A percentile compares a stretch with the other conserved stretches of the same genome.
phyloP scores from a whole-genome alignment of 2,797 vertebrate genomes.

The Tauraco hartlaubi region DNA sequence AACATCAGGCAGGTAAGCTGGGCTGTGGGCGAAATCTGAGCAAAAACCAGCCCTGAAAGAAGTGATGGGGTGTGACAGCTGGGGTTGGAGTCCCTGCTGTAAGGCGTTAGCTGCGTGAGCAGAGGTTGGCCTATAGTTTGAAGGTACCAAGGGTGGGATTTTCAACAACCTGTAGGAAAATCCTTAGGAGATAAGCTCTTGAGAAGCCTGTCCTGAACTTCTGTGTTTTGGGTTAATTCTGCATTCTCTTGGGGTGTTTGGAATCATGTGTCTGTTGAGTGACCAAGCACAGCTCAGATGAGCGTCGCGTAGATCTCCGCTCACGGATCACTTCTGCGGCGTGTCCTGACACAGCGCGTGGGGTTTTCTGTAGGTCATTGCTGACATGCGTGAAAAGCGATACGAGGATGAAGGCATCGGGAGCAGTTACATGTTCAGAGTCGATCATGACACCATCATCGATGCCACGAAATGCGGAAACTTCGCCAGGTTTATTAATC shows the following conservation, averaged over 20 bases:
- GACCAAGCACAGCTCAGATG: not conserved
- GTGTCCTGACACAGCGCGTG: rapidly evolving
- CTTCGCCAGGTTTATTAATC: constrained; percentile 97
- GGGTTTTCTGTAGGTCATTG: constrained; percentile 88
- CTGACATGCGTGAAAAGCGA: constrained; percentile 97
- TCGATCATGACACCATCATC: constrained; percentile 98
- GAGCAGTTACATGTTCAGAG: constrained; percentile 99
- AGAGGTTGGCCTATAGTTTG: not conserved
- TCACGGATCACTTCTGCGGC: not conserved
- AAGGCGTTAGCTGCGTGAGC: rapidly evolving
- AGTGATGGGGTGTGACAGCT: rapidly evolving
- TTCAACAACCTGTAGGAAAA: not conserved
- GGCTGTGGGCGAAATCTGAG: not conserved
- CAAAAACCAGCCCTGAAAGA: not conserved
- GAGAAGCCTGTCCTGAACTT: not conserved
- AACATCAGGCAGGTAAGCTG: constrained; percentile 95
- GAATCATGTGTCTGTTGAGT: rapidly evolving
- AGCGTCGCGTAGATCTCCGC: not conserved
- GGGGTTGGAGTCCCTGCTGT: not conserved
- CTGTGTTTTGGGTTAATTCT: not conserved
- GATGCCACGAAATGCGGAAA: constrained; percentile 98
- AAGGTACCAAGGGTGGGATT: not conserved
- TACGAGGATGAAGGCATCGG: constrained; percentile 98
- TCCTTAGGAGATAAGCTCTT: not conserved
- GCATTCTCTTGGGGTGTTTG: not conserved